A percentile compares a stretch with the other conserved stretches of the same genome.
phyloP scores from a whole-genome alignment of 2,797 vertebrate genomes.

The Lithobates sylvaticus region DNA sequence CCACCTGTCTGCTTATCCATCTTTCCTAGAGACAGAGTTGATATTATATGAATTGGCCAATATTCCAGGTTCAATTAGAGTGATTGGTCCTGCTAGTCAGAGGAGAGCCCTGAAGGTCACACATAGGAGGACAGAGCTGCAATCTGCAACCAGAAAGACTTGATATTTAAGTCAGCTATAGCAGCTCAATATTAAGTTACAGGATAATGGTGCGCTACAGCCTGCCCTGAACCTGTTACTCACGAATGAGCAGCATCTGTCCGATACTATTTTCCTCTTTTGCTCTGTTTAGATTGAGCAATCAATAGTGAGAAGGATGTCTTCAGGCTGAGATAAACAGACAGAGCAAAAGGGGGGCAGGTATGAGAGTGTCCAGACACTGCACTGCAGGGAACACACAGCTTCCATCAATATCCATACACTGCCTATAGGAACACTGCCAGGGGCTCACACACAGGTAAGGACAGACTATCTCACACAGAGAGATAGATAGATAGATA shows the following conservation, averaged over 20 bases:
- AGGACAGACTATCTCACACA: neutral
- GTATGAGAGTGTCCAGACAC: slow-evolving; percentile 26
- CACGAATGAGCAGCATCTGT: slow-evolving; percentile 83
- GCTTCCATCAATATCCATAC: neutral
- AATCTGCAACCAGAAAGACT: slow-evolving; percentile 68
- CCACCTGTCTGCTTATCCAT: neutral
- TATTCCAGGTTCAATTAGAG: slow-evolving; percentile 24
- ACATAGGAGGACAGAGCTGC: slow-evolving; percentile 66
- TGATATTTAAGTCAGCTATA: slow-evolving; percentile 75
- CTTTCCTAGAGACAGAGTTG: neutral
- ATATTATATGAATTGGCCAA: neutral
- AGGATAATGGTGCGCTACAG: slow-evolving; percentile 77
- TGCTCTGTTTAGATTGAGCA: slow-evolving; percentile 70
- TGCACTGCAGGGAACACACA: slow-evolving; percentile 28
- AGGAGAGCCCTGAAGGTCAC: slow-evolving; percentile 71
- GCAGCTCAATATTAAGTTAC: slow-evolving; percentile 77
- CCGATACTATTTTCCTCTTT: slow-evolving; percentile 81
- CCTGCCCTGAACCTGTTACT: slow-evolving; percentile 81
- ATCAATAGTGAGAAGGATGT: slow-evolving; percentile 76
- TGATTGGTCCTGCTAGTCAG: slow-evolving; percentile 61
- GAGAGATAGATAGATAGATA: neutral
- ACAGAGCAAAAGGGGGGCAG: slow-evolving; percentile 43
- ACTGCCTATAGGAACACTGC: neutral
- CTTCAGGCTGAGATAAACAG: slow-evolving; percentile 46
- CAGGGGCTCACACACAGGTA: neutral